A percentile compares a stretch with the other conserved stretches of the same genome.
phyloP scores from a whole-genome alignment of 2,113 vertebrate species.

The human region DNA sequence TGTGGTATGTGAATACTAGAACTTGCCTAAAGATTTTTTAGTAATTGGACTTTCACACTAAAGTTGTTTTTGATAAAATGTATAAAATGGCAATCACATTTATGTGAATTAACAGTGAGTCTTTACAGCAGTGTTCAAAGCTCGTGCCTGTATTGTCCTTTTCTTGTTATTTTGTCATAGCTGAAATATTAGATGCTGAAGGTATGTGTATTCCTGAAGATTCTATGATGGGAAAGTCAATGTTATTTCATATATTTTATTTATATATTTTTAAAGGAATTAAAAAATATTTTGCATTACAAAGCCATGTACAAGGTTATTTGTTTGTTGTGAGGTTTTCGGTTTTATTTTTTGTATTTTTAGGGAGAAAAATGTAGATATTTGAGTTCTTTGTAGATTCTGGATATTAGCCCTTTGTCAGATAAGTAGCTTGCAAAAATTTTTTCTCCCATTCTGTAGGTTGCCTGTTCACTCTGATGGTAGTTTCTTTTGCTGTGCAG shows the following conservation, averaged over 20 bases:
- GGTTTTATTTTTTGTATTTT: not conserved
- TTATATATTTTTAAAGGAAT: not conserved
- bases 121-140: not conserved
- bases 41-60: not conserved
- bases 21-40: not conserved
- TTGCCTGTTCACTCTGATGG: too few relatives aligned
- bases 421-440: too few relatives aligned
- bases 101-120: not conserved
- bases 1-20: not conserved
- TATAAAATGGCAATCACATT: not conserved
- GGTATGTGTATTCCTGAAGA: not conserved
- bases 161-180: not conserved
- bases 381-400: too few relatives aligned
- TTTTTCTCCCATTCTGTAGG: too few relatives aligned
- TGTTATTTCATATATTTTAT: not conserved
- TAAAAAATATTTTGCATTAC: too few relatives aligned
- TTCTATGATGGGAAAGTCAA: not conserved
- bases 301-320: not conserved
- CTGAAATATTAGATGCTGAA: too few relatives aligned
- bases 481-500: too few relatives aligned
- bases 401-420: too few relatives aligned
- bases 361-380: not conserved
- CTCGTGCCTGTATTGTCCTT: not conserved
- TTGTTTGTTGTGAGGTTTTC: not conserved
- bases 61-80: not conserved